Evolutionary conservation across 2,888 invertebrate species (phyloP), one percentile per base, ranked within the genome.

Genomic region (Drosophila histrio): DNA sequence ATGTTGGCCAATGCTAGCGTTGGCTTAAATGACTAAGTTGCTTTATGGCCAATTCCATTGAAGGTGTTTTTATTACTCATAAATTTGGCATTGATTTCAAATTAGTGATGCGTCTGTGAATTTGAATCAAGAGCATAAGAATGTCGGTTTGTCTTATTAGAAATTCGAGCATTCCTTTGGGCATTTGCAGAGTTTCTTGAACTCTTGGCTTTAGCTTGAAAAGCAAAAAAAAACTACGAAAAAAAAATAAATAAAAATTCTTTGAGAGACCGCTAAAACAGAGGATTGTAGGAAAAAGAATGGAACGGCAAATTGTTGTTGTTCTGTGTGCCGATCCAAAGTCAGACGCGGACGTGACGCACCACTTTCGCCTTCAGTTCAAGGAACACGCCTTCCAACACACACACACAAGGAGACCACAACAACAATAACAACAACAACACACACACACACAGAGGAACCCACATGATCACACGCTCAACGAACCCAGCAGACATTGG

Each of bases 281-380:
- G 44, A 56, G 47, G 67, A 62, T 64, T 56, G 52, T 46, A 68
- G 65, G 44, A 47, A 19, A 28, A 26, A 21, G 11, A 26, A 7
- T 36, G 57, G 60, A 76, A 82, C 82, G 78, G 64, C 83, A 77
- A 77, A 77, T 58, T 46, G 9, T 15, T 21, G 17, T 57, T 11
- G 24, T 19, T 38, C 44, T 46, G 30, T 62, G 54, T 8, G 53
- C 56, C 13, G 28, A 30, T 46, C 41, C 65, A 75, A 82, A 71
- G 79, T 82, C 82, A 75, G 85, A 57, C 47, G 54, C 34, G 5
- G 58, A 77, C 65, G 71, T 87, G 78, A 72, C 72, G 63, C 53
- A 81, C 58, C 62, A 84, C 87, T 83, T 83, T 87, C 87, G 83
- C 85, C 72, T 65, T 81, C 66, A 62, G 72, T 84, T 76, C 69